Conservation (phyloP, 64 coral and sea anemone genomes). For the Pachyseris speciosa region DNA sequence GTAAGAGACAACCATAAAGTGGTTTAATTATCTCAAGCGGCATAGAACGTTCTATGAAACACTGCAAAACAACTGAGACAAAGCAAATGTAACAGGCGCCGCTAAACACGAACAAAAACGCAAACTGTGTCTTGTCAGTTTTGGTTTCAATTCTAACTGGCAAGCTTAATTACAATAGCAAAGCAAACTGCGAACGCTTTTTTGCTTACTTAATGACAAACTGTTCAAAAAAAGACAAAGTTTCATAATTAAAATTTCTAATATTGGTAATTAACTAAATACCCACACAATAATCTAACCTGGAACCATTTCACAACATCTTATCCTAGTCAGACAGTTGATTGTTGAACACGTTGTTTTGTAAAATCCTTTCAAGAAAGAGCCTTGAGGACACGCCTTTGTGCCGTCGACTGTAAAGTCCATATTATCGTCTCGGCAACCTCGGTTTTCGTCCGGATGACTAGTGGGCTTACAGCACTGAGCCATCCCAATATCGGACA, state of each 20-base stretch:
- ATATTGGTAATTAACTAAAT: not conserved
- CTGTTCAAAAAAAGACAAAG: not conserved
- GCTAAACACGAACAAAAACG: no score
- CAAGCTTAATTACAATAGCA: no score
- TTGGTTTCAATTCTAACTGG: no score
- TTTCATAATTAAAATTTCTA: not conserved
- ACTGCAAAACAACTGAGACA: not conserved
- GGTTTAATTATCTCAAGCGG: not conserved
- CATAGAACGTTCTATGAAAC: not conserved
- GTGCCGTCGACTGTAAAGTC: not conserved
- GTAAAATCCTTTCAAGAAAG: slow-evolving; percentile 3
- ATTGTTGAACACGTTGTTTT: not conserved
- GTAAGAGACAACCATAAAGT: not conserved
- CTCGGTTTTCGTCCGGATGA: not conserved
- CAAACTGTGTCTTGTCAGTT: no score
- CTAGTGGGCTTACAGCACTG: not conserved
- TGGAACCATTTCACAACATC: not conserved
- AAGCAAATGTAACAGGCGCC: no score
- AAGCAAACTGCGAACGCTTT: no score
- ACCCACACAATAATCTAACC: not conserved
- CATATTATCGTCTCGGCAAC: not conserved
- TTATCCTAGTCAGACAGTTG: not conserved
- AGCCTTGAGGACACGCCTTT: not conserved
- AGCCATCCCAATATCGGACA: not conserved
- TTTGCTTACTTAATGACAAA: no score